Base-by-base conservation (phyloP, 2,888 invertebrate species). In the Plemyria rubiginata region DNA sequence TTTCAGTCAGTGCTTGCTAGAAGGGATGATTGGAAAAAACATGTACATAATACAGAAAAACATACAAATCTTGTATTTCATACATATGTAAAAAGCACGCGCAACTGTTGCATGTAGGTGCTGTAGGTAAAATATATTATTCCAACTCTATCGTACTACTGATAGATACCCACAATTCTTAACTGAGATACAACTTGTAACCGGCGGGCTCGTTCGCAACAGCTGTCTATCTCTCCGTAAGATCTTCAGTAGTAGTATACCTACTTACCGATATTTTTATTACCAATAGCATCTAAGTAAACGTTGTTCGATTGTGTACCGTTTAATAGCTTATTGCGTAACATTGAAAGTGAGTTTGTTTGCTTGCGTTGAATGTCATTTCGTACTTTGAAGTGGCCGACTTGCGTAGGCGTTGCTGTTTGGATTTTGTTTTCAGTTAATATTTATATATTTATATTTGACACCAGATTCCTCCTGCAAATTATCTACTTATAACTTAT, bases 291-390 rank as follows among this genome's bases (percentile, higher is more conserved):
- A 81, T 85, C 85, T 81, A 79, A 85, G 84, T 85, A 85, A 87
- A 87, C 79, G 81, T 80, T 74, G 77, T 82, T 79, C 80, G 76
- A 84, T 85, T 84, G 83, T 86, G 83, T 86, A 81, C 79, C 73
- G 77, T 79, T 82, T 87, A 89, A 87, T 88, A 82, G 80, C 67
- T 52, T 82, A 73, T 89, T 90, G 77, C 82, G 79, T 81, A 85
- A 88, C 75, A 81, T 84, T 80, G 85, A 85, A 84, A 86, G 86
- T 81, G 74, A 74, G 61, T 63, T 68, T 59, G 57, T 63, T 68
- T 59, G 57, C 54, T 13, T 59, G 50, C 54, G 58, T 58, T 68
- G 48, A 59, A 64, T 67, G 53, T 55, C 56, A 66, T 36, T 32
- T 40, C 32, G 55, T 54, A 52, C 57, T 60, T 66, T 62, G 60